Conservation (phyloP, 2,888 invertebrate genomes). For the Spodoptera exigua region DNA sequence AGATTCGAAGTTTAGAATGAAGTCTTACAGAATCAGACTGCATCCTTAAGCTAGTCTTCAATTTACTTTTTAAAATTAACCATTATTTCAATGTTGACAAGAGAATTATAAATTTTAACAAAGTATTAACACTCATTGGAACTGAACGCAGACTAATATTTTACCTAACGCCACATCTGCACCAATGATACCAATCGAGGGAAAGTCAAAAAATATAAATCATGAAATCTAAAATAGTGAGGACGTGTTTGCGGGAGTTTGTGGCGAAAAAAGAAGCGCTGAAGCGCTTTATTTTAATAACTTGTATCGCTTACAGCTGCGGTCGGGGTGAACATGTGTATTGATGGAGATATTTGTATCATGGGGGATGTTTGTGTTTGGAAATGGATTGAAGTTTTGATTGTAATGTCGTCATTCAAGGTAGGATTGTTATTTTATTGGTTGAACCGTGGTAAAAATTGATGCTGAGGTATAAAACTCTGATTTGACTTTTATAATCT, state of each 20-base stretch:
- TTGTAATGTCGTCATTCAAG: neutral
- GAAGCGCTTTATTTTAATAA: slow-evolving; percentile 75
- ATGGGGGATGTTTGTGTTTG: slow-evolving; percentile 14
- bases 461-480: too few species aligned
- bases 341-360: slow-evolving; percentile 41
- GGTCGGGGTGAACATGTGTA: slow-evolving; percentile 32
- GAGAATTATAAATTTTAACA: too few species aligned
- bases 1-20: too few species aligned
- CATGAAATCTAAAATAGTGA: slow-evolving; percentile 83
- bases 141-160: neutral
- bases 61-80: too few species aligned
- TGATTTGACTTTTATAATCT: too few species aligned
- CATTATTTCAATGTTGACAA: too few species aligned
- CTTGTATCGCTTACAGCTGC: slow-evolving; percentile 55
- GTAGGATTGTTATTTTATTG: too few species aligned
- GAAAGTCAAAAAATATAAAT: slow-evolving; percentile 78
- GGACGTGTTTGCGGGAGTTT: slow-evolving; percentile 79
- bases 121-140: too few species aligned
- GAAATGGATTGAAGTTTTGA: slow-evolving; percentile 7
- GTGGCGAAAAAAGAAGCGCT: slow-evolving; percentile 79
- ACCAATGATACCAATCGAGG: slow-evolving; percentile 40
- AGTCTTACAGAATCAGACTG: too few species aligned
- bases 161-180: slow-evolving; percentile 52
- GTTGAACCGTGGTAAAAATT: too few species aligned
- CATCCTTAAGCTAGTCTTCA: too few species aligned